Evolutionary conservation across 1,140 invertebrate species (phyloP).

Genomic region (Brachionus asplanchnoidis): DNA sequence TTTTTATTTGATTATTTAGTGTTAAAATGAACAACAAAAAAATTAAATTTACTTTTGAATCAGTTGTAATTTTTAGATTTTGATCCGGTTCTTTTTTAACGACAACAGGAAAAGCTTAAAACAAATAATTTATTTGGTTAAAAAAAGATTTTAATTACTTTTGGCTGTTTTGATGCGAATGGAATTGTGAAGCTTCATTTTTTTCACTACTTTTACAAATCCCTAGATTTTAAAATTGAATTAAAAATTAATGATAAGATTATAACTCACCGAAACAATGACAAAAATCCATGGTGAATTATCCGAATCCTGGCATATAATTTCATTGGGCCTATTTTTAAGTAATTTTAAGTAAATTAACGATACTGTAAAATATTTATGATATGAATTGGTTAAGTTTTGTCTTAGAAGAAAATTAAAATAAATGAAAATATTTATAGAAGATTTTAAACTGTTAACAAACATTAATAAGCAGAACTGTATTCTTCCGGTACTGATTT

Average conservation of each 20-base stretch:
- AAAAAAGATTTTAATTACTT: not conserved
- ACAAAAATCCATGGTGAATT: slow-evolving; percentile 29
- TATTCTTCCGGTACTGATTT: too few relatives aligned
- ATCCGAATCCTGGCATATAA: not conserved
- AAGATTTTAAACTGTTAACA: too few relatives aligned
- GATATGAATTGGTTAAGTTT: too few relatives aligned
- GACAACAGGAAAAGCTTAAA: not conserved
- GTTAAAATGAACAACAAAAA: too few relatives aligned
- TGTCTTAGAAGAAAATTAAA: too few relatives aligned
- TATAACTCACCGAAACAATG: not conserved
- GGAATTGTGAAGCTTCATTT: not conserved
- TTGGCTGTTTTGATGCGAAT: not conserved
- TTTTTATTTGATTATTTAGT: too few relatives aligned
- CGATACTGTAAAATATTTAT: too few relatives aligned
- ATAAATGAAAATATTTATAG: too few relatives aligned
- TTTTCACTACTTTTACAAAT: slow-evolving; percentile 14
- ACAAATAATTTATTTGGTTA: not conserved
- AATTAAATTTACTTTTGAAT: not conserved
- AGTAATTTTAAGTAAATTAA: too few relatives aligned
- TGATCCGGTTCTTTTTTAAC: not conserved
- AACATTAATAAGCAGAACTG: too few relatives aligned
- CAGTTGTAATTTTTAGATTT: not conserved
- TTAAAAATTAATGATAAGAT: not conserved
- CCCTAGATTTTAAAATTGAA: not conserved
- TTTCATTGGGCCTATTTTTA: slow-evolving; percentile 6